A percentile compares a stretch with the other conserved stretches of the same genome.
Evolutionary conservation across 37 sponge, comb jelly and placozoan species (phyloP).

Genomic region (Oscarella lobularis): DNA sequence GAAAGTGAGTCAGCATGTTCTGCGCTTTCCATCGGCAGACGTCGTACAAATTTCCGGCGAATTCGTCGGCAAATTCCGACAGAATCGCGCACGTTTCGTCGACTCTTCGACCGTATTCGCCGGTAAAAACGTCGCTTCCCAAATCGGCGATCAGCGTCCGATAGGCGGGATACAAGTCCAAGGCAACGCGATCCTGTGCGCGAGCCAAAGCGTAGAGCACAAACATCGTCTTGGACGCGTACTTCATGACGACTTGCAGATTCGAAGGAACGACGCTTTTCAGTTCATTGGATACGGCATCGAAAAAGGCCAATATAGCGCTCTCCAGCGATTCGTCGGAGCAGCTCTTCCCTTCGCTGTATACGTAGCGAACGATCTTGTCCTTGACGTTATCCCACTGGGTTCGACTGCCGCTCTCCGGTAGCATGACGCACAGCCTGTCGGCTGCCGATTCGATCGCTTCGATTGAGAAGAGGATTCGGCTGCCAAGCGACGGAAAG

Average conservation of each 20-base stretch:
- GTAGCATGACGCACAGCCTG: background rate
- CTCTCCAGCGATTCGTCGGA: background rate
- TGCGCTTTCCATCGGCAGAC: background rate
- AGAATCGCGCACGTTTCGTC: too few relatives aligned
- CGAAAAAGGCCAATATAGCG: background rate
- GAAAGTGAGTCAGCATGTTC: background rate
- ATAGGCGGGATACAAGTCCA: too few relatives aligned
- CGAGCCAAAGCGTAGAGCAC: background rate
- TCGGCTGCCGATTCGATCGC: background rate
- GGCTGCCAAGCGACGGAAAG: too few relatives aligned
- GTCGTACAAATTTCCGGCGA: too few relatives aligned
- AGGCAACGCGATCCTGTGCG: background rate
- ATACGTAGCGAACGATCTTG: background rate
- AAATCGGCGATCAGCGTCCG: background rate
- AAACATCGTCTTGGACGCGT: background rate
- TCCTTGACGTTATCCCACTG: background rate
- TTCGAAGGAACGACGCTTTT: background rate
- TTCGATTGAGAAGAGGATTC: too few relatives aligned
- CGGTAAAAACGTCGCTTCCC: background rate
- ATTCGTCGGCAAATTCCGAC: too few relatives aligned
- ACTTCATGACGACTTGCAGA: background rate
- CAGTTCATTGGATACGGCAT: background rate
- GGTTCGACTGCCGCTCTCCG: background rate
- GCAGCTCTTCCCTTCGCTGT: background rate
- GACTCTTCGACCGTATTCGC: background rate